Evolutionary conservation across 2,888 invertebrate species (phyloP), one percentile per base, ranked within the genome.

Genomic region (Drosophila koepferae): DNA sequence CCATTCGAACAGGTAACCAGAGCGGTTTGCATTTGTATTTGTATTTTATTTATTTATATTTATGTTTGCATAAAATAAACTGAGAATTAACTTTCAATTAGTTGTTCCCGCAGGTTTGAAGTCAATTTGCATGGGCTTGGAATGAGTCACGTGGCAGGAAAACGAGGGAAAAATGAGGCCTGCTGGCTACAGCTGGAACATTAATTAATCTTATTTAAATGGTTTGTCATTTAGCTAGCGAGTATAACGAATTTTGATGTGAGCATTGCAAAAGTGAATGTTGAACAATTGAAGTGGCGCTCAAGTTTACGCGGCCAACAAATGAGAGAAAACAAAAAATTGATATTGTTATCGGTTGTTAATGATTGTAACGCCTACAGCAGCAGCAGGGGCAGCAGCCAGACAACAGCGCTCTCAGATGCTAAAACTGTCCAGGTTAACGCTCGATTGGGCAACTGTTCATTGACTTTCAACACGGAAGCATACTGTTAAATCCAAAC

Each of bases 131-230:
- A 56, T 71, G 60, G 31, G 48, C 48, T 40, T 28, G 16, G 43
- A 53, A 20, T 79, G 81, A 79, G 67, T 79, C 81, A 79, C 59
- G 18, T 41, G 46, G 23, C 46, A 44, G 55, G 55, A 41, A 55
- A 62, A 61, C 55, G 59, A 64, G 55, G 64, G 59, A 78, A 78
- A 78, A 74, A 74, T 65, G 75, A 67, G 66, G 78, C 68, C 74
- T 67, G 84, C 68, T 77, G 69, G 61, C 59, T 66, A 53, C 70
- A 75, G 69, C 79, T 81, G 72, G 60, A 66, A 56, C 72, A 72
- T 73, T 90, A 86, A 86, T 86, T 90, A 87, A 90, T 86, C 86
- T 89, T 90, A 81, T 72, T 89, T 88, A 74, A 81, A 78, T 79
- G 80, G 82, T 70, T 90, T 89, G 86, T 88, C 86, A 87, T 89